A percentile compares a stretch with the other conserved stretches of the same genome.
These are phyloP conservation scores for Odontamblyopus lacepedii DNA, from an alignment of 2,797 vertebrate species.

Conservation along the genomic window DNA sequence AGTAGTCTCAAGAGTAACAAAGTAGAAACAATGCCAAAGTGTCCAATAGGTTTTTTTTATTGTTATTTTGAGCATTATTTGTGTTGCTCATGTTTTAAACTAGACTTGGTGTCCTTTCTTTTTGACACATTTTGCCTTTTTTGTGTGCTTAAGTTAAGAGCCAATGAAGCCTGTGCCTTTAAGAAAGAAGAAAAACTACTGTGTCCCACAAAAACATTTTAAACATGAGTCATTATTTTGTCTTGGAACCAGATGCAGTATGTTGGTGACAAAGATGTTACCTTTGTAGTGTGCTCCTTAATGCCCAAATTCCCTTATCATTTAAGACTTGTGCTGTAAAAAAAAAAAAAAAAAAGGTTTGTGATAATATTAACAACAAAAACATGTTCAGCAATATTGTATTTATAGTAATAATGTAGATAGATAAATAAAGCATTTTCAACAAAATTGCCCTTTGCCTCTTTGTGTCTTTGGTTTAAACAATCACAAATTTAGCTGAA, in stretches of 20 bases:
- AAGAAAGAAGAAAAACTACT: conserved; percentile 6
- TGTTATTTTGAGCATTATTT: conserved; percentile 46
- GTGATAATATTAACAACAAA: conserved; percentile 62
- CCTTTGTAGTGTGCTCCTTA: conserved; percentile 78
- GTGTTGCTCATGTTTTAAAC: conserved; percentile 42
- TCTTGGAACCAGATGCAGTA: conserved; percentile 55
- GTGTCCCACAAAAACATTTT: conserved; percentile 47
- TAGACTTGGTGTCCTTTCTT: conserved; percentile 48
- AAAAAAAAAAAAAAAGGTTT: conserved; percentile 83
- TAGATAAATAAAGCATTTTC: conserved; percentile 96
- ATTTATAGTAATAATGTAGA: conserved; percentile 85
- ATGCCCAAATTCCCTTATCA: conserved; percentile 82
- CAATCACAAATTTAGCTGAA: conserved; percentile 9
- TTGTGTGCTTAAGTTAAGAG: conserved; percentile 25
- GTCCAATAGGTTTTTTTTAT: conserved; percentile 63
- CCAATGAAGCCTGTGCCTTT: conserved; percentile 9
- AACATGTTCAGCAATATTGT: conserved; percentile 83
- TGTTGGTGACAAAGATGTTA: conserved; percentile 69
- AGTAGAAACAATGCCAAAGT: conserved; percentile 68
- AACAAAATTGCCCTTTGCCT: conserved; percentile 60
- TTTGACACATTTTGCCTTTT: conserved; percentile 36
- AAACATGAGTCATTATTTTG: conserved; percentile 31
- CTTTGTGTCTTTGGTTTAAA: not conserved
- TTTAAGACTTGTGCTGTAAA: conserved; percentile 77
- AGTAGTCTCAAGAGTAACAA: conserved; percentile 65